These are phyloP conservation scores for Corvus moneduloides DNA, from an alignment of 2,113 vertebrate species.

Conservation along the genomic window DNA sequence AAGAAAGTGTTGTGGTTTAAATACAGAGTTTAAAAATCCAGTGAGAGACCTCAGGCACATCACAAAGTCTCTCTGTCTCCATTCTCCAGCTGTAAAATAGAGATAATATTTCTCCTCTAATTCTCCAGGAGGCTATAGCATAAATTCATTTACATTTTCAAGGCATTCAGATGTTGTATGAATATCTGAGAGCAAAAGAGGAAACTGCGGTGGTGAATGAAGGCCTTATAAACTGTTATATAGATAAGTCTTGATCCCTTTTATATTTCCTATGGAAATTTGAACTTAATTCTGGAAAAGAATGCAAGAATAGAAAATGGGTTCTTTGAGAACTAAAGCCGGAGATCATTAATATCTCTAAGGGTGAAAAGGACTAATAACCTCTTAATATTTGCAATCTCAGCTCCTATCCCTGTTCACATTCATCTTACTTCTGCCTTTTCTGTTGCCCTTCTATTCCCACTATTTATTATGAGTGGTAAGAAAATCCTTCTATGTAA, in stretches of 20 bases:
- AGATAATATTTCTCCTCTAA: slow-evolving; percentile 47
- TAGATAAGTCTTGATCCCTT: background rate
- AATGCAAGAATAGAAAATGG: background rate
- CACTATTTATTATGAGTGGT: background rate
- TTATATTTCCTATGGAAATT: background rate
- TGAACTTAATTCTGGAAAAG: background rate
- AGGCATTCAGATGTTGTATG: background rate
- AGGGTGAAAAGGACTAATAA: background rate
- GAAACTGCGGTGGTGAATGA: background rate
- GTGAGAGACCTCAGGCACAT: background rate
- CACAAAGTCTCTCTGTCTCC: background rate
- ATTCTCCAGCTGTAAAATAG: slow-evolving; percentile 23
- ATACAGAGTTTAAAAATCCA: background rate
- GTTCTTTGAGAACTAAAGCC: background rate
- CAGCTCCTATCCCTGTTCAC: background rate
- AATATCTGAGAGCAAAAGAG: background rate
- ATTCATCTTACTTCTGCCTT: background rate
- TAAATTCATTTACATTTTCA: slow-evolving; percentile 28
- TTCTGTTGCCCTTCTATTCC: background rate
- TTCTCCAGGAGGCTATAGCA: background rate
- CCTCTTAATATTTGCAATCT: background rate
- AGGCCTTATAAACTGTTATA: background rate
- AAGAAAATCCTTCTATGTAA: background rate
- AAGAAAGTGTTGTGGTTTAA: background rate
- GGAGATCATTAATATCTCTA: background rate